Conservation (phyloP, 2,797 vertebrate species). For the Caiman crocodilus region DNA sequence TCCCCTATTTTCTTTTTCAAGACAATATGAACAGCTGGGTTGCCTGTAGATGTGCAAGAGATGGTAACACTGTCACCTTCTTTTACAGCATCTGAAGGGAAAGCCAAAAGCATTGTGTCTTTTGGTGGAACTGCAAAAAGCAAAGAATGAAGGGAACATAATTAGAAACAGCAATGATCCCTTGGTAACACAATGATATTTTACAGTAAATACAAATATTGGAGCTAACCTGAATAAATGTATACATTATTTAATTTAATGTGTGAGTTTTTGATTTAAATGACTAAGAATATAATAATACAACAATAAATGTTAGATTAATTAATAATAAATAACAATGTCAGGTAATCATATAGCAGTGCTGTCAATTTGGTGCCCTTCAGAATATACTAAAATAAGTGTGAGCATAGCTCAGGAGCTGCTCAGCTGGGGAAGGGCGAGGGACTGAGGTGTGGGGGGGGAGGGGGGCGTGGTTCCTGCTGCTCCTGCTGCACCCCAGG, state of each 20-base stretch:
- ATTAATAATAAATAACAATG: not conserved
- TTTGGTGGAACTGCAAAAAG: slow-evolving; percentile 73
- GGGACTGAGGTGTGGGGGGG: not conserved
- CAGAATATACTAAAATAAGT: not conserved
- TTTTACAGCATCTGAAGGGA: slow-evolving; percentile 72
- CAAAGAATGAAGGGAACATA: not conserved
- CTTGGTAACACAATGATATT: not conserved
- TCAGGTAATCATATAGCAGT: not conserved
- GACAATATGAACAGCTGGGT: slow-evolving; percentile 71
- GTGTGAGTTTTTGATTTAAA: not conserved
- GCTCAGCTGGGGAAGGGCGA: no score
- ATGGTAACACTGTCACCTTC: slow-evolving; percentile 83
- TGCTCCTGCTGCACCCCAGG: not conserved
- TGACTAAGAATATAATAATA: not conserved
- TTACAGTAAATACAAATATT: not conserved
- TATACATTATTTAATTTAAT: not conserved
- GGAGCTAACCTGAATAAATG: not conserved
- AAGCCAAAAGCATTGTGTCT: slow-evolving; percentile 76
- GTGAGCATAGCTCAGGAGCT: no score
- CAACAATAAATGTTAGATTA: not conserved
- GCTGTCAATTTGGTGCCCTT: not conserved
- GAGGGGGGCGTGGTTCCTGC: no score
- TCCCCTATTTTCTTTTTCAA: slow-evolving; percentile 71
- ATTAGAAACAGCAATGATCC: slow-evolving; percentile 2
- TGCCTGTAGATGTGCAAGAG: slow-evolving; percentile 76